phyloP scores from a whole-genome alignment of 2,888 invertebrate species.

The Diarsia rubi region DNA sequence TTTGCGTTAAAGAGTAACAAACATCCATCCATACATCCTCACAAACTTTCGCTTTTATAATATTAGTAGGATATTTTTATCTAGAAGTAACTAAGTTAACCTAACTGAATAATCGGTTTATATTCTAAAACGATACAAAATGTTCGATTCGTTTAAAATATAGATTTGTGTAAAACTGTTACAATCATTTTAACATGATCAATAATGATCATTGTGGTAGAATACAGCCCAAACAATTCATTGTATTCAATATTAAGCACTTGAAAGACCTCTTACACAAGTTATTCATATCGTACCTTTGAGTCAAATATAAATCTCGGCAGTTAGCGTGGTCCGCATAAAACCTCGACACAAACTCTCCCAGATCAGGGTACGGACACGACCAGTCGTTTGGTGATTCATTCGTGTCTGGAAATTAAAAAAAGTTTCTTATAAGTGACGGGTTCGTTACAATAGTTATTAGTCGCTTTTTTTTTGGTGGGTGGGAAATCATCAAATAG shows the following conservation, averaged over 20 bases:
- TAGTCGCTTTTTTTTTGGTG: too few relatives aligned
- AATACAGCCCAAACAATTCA: neutral
- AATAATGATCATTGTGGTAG: too few relatives aligned
- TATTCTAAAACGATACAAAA: neutral
- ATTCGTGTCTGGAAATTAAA: constrained; percentile 68
- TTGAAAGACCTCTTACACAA: neutral
- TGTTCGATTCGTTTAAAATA: neutral
- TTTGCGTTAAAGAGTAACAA: too few relatives aligned
- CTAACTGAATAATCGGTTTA: too few relatives aligned
- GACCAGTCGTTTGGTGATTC: constrained; percentile 76
- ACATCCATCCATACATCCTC: too few relatives aligned
- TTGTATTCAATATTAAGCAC: neutral
- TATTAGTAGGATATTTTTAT: too few relatives aligned
- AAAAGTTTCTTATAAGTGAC: neutral
- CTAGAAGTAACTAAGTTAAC: too few relatives aligned
- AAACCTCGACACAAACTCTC: constrained; percentile 93
- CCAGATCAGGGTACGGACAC: constrained; percentile 90
- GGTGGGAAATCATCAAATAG: too few relatives aligned
- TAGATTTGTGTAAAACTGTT: neutral
- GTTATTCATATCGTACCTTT: constrained; percentile 73
- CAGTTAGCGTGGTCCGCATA: constrained; percentile 93
- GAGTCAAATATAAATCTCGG: constrained; percentile 90
- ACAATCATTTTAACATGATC: neutral
- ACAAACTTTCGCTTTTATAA: too few relatives aligned
- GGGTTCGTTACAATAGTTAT: neutral